Percentiles rank a stretch among this genome's conserved stretches.
These are phyloP conservation scores for Herpailurus yagouaroundi DNA, from an alignment of 2,113 vertebrate genomes.

Conservation along the genomic window DNA sequence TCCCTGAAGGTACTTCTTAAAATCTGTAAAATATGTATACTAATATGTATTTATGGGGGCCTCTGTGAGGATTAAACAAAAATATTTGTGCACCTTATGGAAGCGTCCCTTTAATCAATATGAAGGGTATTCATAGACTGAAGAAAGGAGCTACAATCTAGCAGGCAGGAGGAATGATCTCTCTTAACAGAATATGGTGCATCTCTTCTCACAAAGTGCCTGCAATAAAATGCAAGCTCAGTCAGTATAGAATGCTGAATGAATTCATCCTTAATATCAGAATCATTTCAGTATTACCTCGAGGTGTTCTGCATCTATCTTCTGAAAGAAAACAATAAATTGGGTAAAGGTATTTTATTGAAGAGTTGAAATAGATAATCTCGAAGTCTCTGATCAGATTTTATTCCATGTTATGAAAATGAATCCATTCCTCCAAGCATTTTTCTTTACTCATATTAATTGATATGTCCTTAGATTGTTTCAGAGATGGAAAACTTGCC, in stretches of 20 bases:
- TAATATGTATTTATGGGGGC: background rate
- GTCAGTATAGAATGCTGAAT: background rate
- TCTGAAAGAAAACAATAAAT: background rate
- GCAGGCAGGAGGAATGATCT: background rate
- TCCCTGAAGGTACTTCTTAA: background rate
- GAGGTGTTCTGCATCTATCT: background rate
- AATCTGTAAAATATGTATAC: background rate
- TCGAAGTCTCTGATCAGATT: background rate
- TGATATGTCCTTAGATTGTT: slow-evolving; percentile 55
- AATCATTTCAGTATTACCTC: background rate
- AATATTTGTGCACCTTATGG: background rate
- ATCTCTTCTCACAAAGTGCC: background rate
- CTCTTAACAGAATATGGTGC: background rate
- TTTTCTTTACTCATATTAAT: slow-evolving; percentile 49
- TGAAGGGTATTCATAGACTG: background rate
- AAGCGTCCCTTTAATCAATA: background rate
- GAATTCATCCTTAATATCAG: background rate
- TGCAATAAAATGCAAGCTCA: background rate
- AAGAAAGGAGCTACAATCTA: background rate
- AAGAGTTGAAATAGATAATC: slow-evolving; percentile 17
- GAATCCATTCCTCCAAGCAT: slow-evolving; percentile 30
- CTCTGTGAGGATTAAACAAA: background rate
- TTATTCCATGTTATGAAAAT: slow-evolving; percentile 61
- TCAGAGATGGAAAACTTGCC: slow-evolving; percentile 32
- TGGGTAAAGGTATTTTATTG: background rate